Base-by-base conservation (phyloP, 1,140 invertebrate species). In the Zaprionus gabonicus region DNA sequence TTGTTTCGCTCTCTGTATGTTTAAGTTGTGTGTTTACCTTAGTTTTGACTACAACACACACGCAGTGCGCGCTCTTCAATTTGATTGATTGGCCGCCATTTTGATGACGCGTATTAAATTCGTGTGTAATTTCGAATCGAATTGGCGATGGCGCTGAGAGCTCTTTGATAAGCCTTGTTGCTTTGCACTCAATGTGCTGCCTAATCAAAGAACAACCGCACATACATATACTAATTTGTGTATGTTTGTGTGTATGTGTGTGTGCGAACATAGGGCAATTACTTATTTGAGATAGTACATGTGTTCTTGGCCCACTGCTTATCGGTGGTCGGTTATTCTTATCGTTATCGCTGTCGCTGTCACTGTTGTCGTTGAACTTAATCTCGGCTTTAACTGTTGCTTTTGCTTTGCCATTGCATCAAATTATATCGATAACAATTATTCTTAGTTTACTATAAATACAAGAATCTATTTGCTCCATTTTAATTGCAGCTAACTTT, bases 31-130 rank as follows among this genome's bases (percentile, higher is more conserved):
- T 62, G 67, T 75, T 75, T 75, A 49, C 41, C 53, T 59, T 62
- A 62, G 57, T 55, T 74, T 70, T 64, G 46, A 46, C 13, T 46
- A 27, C 9, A 46, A n/a, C 65, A 70, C 71, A 81, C 66, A 85
- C 82, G 78, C 66, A 49, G 64, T 41, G 72, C 75, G 36, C 65
- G 49, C 23, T 59, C 53, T 66, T 72, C 63, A 67, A 72, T 71
- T 82, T 75, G 78, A 76, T 81, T 86, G 82, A 86, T 86, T 86
- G 82, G 72, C 82, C 68, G 80, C 80, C 80, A 83, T 79, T 71
- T 82, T 83, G 58, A 70, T 83, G 82, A 87, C 82, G 82, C 82
- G 82, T 80, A 76, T 75, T 71, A 64, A 71, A 69, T 60, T 60
- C 56, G 58, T 68, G 57, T 73, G 71, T 73, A 83, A 69, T 83